Evolutionary conservation across 2,797 vertebrate genomes (phyloP), one percentile per base, ranked within the genome.

Genomic region (Syngnathus acus): DNA sequence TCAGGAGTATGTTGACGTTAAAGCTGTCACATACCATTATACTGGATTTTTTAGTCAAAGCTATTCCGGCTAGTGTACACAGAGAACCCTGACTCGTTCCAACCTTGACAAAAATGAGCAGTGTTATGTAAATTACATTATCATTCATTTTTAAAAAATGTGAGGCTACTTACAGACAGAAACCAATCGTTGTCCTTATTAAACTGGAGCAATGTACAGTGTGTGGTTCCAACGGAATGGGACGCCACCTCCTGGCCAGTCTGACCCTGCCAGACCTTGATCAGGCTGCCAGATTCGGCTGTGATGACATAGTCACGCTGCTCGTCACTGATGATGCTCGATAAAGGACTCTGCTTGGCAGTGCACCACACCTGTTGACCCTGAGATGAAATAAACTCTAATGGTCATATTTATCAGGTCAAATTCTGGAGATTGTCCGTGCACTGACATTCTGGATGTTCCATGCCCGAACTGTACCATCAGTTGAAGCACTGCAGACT

Each of bases 391-490:
- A 39, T 4, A 54, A 17, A 37, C 7, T 5, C 26, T 4, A 32
- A 4, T 32, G 10, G 53, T 55, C 11, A 55, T 6, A 32, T 58
- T 37, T 8, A 58, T 58, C 2, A 8, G 26, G 2, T 37, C 6
- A 58, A 57, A 16, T 58, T 32, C 55, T 58, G 32, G 32, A 58
- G 26, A 50, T 8, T 8, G 60, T 4, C 48, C 13, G 60, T 4
- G 45, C 13, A 83, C 85, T 83, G 38, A 88, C 87, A 2, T 87
- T 90, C 21, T 83, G 85, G 75, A 92, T 58, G 60, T 87, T 83
- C 91, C 92, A 93, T 3, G 93, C 90, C 75, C 88, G 86, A 51
- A 92, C 71, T 0, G 90, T 91, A 1, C 91, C 86, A 23, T 93
- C 92, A 11, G 85, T 60, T 1, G 93, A 90, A 21, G 89, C 87